Evolutionary conservation across 2,113 vertebrate genomes (phyloP).

Genomic region (Chaenocephalus aceratus): DNA sequence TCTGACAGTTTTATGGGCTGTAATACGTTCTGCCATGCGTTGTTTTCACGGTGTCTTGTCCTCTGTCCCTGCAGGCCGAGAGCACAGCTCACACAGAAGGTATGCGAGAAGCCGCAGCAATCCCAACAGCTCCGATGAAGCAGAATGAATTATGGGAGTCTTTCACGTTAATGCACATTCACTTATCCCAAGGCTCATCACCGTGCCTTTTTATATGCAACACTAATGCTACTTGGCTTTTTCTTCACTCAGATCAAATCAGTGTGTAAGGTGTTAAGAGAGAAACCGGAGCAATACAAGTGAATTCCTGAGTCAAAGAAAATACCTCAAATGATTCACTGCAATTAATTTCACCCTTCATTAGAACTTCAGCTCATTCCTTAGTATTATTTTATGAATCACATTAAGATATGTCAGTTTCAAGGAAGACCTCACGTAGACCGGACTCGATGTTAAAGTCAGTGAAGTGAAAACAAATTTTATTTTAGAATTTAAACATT

Average conservation of each 20-base stretch:
- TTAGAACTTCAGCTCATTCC: neutral
- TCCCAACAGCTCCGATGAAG: conserved; percentile 17
- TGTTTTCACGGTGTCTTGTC: conserved; percentile 63
- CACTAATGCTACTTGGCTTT: neutral
- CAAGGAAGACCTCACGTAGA: neutral
- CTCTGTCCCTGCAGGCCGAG: conserved; percentile 81
- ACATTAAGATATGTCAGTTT: neutral
- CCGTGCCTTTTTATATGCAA: neutral
- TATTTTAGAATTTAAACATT: too few species aligned
- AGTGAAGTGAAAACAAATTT: neutral
- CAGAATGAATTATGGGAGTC: conserved; percentile 24
- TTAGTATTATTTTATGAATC: neutral
- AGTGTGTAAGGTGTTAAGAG: neutral
- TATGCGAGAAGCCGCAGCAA: conserved; percentile 72
- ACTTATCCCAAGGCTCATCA: neutral
- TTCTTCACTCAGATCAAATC: neutral
- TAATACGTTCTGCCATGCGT: conserved; percentile 41
- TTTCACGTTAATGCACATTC: conserved; percentile 4
- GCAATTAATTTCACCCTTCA: neutral
- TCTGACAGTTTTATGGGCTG: conserved; percentile 45
- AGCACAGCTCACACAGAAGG: conserved; percentile 83
- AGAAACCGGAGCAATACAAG: neutral
- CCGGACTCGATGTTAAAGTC: neutral
- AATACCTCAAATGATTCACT: neutral
- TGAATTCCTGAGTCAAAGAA: neutral